A percentile compares a stretch with the other conserved stretches of the same genome.
Conservation (phyloP, 2,113 vertebrate species). For the Capreolus pygargus region DNA sequence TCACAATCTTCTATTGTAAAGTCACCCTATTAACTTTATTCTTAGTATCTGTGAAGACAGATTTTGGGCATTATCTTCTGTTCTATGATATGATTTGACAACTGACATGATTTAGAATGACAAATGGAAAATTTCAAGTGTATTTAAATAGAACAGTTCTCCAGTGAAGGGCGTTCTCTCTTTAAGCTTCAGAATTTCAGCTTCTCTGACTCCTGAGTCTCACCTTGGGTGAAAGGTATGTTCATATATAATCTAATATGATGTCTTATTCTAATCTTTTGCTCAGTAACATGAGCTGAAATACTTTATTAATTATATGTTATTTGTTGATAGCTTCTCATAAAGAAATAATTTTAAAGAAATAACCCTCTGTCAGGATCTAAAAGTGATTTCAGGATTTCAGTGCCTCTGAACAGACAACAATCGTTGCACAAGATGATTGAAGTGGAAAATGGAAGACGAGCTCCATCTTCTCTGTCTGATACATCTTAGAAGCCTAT, state of each 20-base stretch:
- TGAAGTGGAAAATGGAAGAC: neutral
- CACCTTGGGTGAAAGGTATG: constrained; percentile 4
- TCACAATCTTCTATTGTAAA: neutral
- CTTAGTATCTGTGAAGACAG: neutral
- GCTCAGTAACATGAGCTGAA: neutral
- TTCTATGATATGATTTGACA: neutral
- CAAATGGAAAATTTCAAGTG: neutral
- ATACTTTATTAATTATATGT: neutral
- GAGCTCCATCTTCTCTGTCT: neutral
- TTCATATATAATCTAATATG: neutral
- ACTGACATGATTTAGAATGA: neutral
- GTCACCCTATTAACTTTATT: neutral
- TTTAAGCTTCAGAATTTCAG: neutral
- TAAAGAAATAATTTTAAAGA: neutral
- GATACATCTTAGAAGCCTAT: neutral
- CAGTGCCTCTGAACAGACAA: neutral
- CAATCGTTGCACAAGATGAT: neutral
- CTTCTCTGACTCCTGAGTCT: neutral
- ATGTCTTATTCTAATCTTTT: neutral
- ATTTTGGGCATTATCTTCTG: neutral
- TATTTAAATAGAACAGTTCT: neutral
- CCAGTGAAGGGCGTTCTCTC: neutral
- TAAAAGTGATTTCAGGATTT: neutral
- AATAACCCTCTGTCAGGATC: neutral
- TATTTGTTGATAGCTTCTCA: neutral